A percentile compares a stretch with the other conserved stretches of the same genome.
phyloP scores from a whole-genome alignment of 2,113 vertebrate species.

The Psophia crepitans region DNA sequence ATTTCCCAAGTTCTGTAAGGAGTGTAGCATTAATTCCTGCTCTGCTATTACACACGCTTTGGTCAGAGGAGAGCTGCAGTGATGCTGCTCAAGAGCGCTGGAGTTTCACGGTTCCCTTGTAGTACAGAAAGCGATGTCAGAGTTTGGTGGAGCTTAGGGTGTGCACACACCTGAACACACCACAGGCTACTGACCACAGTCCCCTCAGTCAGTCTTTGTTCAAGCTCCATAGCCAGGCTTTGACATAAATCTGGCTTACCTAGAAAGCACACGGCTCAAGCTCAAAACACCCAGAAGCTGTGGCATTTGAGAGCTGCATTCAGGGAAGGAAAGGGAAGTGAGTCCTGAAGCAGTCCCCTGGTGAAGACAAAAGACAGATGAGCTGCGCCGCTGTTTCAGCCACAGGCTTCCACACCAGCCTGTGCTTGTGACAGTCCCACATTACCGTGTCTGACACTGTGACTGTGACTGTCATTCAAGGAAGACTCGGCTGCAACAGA shows the following conservation, averaged over 20 bases:
- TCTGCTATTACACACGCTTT: not conserved
- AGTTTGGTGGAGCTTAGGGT: not conserved
- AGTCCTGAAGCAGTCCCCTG: not conserved
- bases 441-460: rapidly evolving
- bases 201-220: not conserved
- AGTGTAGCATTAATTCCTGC: not conserved
- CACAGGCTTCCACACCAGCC: not conserved
- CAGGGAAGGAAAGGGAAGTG: not conserved
- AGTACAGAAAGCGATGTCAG: rapidly evolving
- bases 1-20: not conserved
- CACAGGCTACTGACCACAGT: not conserved
- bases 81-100: rapidly evolving
- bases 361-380: not conserved
- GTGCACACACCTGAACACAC: rapidly evolving
- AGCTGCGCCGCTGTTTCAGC: not conserved
- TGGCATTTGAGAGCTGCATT: not conserved
- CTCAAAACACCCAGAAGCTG: rapidly evolving
- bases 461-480: rapidly evolving
- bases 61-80: not conserved
- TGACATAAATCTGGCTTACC: not conserved
- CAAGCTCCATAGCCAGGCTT: not conserved
- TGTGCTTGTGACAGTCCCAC: not conserved
- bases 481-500: not conserved
- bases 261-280: rapidly evolving
- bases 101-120: rapidly evolving